Base-by-base conservation (phyloP, 2,113 vertebrate genomes). In the Chauna torquata region DNA sequence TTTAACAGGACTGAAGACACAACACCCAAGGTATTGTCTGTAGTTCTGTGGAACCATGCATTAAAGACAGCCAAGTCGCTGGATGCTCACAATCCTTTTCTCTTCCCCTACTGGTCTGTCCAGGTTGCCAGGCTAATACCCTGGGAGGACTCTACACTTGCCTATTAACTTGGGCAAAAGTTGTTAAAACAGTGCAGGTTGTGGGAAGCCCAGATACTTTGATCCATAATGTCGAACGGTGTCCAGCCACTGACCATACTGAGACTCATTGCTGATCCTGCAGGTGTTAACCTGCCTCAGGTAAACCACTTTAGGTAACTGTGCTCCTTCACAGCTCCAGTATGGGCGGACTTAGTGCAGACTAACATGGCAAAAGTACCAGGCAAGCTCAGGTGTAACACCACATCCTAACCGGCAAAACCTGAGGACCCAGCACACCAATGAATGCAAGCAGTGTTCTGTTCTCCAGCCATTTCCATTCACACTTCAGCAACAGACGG, bases 361-460 rank as follows among this genome's bases (percentile, higher is more conserved):
- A 88, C 3, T 2, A 68, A 50, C 32, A 76, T 8, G 66, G 11
- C 11, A 18, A 16, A 2, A 10, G 30, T 36, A 28, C 16, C 16
- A 64, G n/a, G 22, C 10, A 28, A 90, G 50, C 45, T 54, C 36
- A 58, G n/a, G 10, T 16, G 16, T 40, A 66, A 74, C 34, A n/a
- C 42, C 25, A 8, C 8, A 64, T 8, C 34, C 45, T 36, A 34
- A 50, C 2, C 11, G 55, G 44, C 12, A 82, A 86, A 80, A 47
- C 6, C 5, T 24, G 88, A 68, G 28, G 32, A 82, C 24, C 7
- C 10, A 7, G 32, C 17, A 58, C 6, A 3, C 5, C 40, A 70
- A 4, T 4, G 1, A 77, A 65, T 3, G 16, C 38, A 62, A 85
- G 20, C 5, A 0, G 2, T 6, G 6, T 61, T 70, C 50, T 87